Conservation (phyloP, 2,888 invertebrate species). For the Amblyjoppa proteus region DNA sequence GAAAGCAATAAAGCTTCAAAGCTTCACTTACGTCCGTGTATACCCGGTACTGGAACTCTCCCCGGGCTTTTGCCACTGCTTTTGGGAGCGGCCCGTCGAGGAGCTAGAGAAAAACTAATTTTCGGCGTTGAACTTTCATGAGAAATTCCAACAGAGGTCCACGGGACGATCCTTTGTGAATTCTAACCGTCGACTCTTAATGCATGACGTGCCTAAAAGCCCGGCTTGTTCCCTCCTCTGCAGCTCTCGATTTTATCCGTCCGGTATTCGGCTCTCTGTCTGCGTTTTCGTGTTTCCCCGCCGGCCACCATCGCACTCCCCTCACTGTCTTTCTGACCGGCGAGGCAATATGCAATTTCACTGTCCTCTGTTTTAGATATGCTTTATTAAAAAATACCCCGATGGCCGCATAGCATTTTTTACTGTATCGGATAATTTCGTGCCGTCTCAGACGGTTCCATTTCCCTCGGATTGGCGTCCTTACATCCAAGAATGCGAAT, state of each 20-base stretch:
- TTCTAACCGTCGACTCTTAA: conserved; percentile 69
- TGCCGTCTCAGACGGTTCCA: background rate
- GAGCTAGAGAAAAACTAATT: conserved; percentile 72
- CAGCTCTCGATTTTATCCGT: conserved; percentile 1
- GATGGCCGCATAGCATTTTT: conserved; percentile 7
- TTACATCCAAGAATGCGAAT: background rate
- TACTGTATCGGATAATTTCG: background rate
- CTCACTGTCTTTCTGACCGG: conserved; percentile 1
- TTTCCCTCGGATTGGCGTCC: background rate
- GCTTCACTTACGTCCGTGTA: conserved; percentile 38
- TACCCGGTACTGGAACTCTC: background rate
- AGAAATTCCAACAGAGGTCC: conserved; percentile 69
- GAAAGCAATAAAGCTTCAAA: conserved; percentile 70
- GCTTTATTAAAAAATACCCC: conserved; percentile 71
- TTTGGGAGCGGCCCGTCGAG: conserved; percentile 19
- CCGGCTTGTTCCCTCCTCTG: conserved; percentile 60
- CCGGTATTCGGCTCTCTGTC: background rate
- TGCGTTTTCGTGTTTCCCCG: background rate
- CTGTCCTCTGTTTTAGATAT: conserved; percentile 71
- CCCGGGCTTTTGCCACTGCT: background rate
- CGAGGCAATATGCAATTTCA: conserved; percentile 27
- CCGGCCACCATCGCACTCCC: background rate
- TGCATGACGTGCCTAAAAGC: conserved; percentile 74
- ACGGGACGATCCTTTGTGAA: conserved; percentile 71
- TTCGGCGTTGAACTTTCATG: conserved; percentile 73